Conservation (phyloP, 2,888 invertebrate genomes). For the Atherix ibis region DNA sequence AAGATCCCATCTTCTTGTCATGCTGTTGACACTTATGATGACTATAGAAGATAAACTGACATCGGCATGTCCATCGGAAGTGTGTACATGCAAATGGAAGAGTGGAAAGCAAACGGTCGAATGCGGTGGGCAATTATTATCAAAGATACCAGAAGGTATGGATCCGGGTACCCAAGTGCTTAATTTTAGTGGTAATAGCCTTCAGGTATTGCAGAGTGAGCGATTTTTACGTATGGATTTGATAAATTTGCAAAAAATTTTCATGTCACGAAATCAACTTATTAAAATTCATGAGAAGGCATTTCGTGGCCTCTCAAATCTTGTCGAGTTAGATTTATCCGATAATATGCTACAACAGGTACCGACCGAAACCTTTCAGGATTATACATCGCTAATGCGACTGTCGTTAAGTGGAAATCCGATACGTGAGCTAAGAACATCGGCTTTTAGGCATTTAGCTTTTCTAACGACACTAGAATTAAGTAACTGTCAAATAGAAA, state of each 20-base stretch:
- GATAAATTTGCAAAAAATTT: conserved; percentile 76
- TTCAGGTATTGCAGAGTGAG: conserved; percentile 62
- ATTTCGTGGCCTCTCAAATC: conserved; percentile 68
- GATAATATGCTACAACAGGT: conserved; percentile 62
- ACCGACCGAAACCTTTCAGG: conserved; percentile 62
- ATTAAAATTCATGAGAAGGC: conserved; percentile 63
- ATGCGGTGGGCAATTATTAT: conserved; percentile 62
- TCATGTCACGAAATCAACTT: conserved; percentile 61
- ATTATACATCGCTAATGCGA: conserved; percentile 67
- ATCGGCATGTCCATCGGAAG: conserved; percentile 45
- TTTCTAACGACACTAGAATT: conserved; percentile 68
- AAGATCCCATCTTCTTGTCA: conserved; percentile 5
- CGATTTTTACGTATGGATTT: conserved; percentile 63
- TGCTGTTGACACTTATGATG: conserved; percentile 6
- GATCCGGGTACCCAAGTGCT: conserved; percentile 76
- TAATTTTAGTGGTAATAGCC: conserved; percentile 68
- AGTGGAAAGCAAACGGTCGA: conserved; percentile 83
- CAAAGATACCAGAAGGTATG: conserved; percentile 61
- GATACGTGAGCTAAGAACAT: conserved; percentile 51
- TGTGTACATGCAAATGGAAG: conserved; percentile 84
- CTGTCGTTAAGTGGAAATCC: conserved; percentile 69
- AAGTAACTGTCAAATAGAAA: conserved; percentile 62
- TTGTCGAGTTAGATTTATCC: conserved; percentile 77
- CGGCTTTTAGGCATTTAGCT: conserved; percentile 57
- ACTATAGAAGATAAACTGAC: conserved; percentile 7